Base-by-base conservation (phyloP, 2,888 invertebrate species). In the Eudemis profundana region DNA sequence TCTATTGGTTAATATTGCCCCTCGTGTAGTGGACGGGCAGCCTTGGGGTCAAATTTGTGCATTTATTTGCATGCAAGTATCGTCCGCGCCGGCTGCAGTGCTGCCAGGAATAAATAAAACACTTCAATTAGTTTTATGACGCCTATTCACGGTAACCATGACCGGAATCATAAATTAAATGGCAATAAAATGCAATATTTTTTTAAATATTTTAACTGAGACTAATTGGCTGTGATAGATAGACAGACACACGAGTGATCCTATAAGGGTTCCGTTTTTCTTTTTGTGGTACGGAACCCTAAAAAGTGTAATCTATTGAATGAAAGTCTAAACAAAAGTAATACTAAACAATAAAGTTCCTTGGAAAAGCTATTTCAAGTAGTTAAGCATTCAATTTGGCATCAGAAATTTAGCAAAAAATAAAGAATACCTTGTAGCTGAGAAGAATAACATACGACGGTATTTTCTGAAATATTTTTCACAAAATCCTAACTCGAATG, bases 71-170 rank as follows among this genome's bases (percentile, higher is more conserved):
- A 33, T 33, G 5, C 33, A 5, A 2, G 10, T 19, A 12, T 2
- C 14, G 21, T 8, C 14, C n/a, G 21, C 38, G 5, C 53, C 38
- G 21, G 53, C 38, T 21, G 21, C 21, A n/a, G 29, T 29, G n/a
- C 19, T 36, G 19, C 33, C 50, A 23, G 33, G 21, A 36, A 51
- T 8, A 44, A 44, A 44, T 44, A 53, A 38, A 8, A 21, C n/a
- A 19, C 5, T 17, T 15, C 21, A 21, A 14, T 51, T 21, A 38
- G 14, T 2, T 53, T 38, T 53, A 53, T 53, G 14, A 38, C 53
- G 0, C 7, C n/a, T 12, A 29, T 33, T 44, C 3, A 44, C 44
- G 29, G 10, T n/a, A 12, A 3, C 7, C 53, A 14, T 14, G 38
- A 21, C 10, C 38, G 4, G 53, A 53, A 53, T 53, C 2, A 21